These are phyloP conservation scores for Enteromius radiatus DNA, from an alignment of 2,797 vertebrate genomes.

Conservation along the genomic window DNA sequence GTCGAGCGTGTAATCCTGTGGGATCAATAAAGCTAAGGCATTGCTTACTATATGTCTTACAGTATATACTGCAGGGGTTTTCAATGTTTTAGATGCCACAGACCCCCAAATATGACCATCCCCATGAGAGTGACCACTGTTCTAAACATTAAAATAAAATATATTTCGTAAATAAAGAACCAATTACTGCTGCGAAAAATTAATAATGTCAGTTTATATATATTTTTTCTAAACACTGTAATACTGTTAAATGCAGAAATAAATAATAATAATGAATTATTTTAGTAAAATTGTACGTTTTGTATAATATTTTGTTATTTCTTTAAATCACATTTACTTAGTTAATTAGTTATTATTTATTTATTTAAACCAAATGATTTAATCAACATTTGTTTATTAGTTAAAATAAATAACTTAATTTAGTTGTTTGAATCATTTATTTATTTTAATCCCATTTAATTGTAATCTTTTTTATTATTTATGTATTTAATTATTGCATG, in stretches of 20 bases:
- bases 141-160: neutral
- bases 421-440: neutral
- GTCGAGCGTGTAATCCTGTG: neutral
- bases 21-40: neutral
- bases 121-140: neutral
- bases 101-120: neutral
- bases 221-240: neutral
- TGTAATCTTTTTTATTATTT: neutral
- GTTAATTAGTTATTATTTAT: neutral
- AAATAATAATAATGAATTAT: neutral
- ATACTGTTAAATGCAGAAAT: neutral
- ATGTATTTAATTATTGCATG: neutral
- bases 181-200: neutral
- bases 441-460: neutral
- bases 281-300: neutral
- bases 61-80: neutral
- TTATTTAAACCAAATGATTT: neutral
- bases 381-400: neutral
- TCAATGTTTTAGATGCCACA: neutral
- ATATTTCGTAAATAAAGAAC: neutral
- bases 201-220: neutral
- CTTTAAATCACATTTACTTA: neutral
- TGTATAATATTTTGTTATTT: neutral
- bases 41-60: neutral
- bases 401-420: neutral